phyloP scores from a whole-genome alignment of 2,888 invertebrate species.

The Heteromyza rotundicornis region DNA sequence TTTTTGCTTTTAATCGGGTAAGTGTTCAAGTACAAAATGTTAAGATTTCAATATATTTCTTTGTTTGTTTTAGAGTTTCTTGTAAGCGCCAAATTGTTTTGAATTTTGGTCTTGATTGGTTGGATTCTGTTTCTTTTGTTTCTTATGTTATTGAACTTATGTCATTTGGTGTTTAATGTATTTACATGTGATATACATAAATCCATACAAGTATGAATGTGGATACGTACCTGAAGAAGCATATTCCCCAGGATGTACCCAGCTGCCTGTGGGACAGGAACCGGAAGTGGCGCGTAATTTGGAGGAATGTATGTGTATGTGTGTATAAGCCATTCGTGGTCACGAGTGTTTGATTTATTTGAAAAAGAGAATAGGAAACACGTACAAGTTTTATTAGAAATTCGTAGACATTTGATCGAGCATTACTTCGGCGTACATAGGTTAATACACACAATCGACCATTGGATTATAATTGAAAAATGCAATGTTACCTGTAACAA shows the following conservation, averaged over 20 bases:
- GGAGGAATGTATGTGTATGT: not conserved
- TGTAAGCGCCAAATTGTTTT: conserved; percentile 30
- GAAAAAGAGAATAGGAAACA: no score
- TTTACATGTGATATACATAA: conserved; percentile 60
- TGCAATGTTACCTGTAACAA: conserved; percentile 84
- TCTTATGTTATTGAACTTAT: conserved; percentile 17
- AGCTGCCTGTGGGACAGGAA: conserved; percentile 79
- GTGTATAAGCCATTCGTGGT: not conserved
- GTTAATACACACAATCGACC: not conserved
- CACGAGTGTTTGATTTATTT: no score
- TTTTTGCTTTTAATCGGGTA: not conserved
- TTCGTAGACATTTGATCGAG: no score
- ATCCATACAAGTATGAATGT: conserved; percentile 52
- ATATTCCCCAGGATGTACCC: conserved; percentile 99
- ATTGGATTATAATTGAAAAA: conserved; percentile 1
- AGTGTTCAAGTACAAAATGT: not conserved
- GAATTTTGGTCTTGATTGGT: conserved; percentile 19
- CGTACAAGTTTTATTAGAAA: no score
- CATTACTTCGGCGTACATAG: no score
- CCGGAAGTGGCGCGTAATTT: not conserved
- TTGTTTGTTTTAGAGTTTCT: conserved; percentile 29
- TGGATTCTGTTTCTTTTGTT: no score
- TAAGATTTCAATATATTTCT: conserved; percentile 30
- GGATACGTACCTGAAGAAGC: conserved; percentile 89
- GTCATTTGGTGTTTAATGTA: conserved; percentile 54